Evolutionary conservation across 2,888 invertebrate genomes (phyloP), one percentile per base, ranked within the genome.

Genomic region (Mayetiola destructor): DNA sequence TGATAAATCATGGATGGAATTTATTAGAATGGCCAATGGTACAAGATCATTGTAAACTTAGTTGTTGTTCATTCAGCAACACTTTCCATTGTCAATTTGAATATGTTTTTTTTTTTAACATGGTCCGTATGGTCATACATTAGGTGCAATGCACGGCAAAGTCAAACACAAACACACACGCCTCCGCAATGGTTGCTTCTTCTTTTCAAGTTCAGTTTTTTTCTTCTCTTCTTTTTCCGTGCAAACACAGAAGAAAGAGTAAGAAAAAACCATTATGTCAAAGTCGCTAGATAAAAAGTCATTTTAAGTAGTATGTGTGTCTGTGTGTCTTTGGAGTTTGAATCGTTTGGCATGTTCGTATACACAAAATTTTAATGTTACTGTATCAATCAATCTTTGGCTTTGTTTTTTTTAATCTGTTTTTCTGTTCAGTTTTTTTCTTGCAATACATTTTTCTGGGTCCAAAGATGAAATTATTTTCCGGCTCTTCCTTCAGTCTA

Each of bases 251-350:
- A 23, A 9, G 27, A 8, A 4, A n/a, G 14, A n/a, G n/a, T n/a
- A 48, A 27, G 3, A 27, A n/a, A 48, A 37, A 48, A 27, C 48
- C 23, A 48, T 48, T 27, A 48, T 27, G 27, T 48, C 48, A 48
- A 48, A 48, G 48, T 48, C 48, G 27, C 4, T n/a, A 48, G 42
- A 42, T 42, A 42, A 42, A n/a, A n/a, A n/a, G n/a, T n/a, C n/a
- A n/a, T n/a, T n/a, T n/a, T n/a, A n/a, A n/a, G n/a, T n/a, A n/a
- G n/a, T n/a, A n/a, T n/a, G n/a, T n/a, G n/a, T n/a, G n/a, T n/a
- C n/a, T n/a, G n/a, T n/a, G n/a, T n/a, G n/a, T n/a, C n/a, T n/a
- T n/a, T n/a, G n/a, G n/a, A n/a, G n/a, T n/a, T n/a, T n/a, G n/a
- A n/a, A n/a, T 6, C 27, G 4, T n/a, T n/a, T 27, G 27, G 4